phyloP scores from a whole-genome alignment of 2,888 invertebrate genomes.

The Drosophila nigritarsus region DNA sequence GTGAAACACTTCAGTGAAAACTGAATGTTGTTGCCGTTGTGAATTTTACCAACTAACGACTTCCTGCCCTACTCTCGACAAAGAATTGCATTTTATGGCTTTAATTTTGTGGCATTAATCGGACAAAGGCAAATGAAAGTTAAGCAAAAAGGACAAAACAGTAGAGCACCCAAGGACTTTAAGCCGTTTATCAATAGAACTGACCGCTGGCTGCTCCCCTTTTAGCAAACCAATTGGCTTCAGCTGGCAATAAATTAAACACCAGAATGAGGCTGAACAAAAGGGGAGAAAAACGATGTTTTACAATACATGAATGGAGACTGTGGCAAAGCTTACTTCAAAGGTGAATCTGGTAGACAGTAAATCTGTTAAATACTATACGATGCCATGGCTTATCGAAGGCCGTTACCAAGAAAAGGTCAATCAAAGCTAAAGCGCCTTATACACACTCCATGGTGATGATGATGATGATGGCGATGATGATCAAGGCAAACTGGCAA shows the following conservation, averaged over 20 bases:
- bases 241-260: conserved; percentile 55
- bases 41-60: conserved; percentile 69
- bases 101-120: conserved; percentile 45
- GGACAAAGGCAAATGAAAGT: conserved; percentile 25
- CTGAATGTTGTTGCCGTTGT: conserved; percentile 52
- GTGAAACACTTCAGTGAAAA: conserved; percentile 44
- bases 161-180: not conserved
- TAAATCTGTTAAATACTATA: conserved; percentile 31
- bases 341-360: conserved; percentile 39
- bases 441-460: conserved; percentile 21
- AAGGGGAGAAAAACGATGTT: not conserved
- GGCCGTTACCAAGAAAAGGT: conserved; percentile 7
- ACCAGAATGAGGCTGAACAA: conserved; percentile 10
- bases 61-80: conserved; percentile 51
- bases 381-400: conserved; percentile 25
- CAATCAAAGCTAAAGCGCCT: conserved; percentile 28
- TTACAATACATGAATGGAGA: conserved; percentile 12
- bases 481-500: conserved; percentile 49
- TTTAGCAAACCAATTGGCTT: conserved; percentile 32
- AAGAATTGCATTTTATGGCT: conserved; percentile 57
- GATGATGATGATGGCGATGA: conserved; percentile 12
- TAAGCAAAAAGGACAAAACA: conserved; percentile 15
- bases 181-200: conserved; percentile 52
- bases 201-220: conserved; percentile 29
- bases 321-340: conserved; percentile 49